phyloP scores from a whole-genome alignment of 2,888 invertebrate genomes.

The Drosophila buzzatii region DNA sequence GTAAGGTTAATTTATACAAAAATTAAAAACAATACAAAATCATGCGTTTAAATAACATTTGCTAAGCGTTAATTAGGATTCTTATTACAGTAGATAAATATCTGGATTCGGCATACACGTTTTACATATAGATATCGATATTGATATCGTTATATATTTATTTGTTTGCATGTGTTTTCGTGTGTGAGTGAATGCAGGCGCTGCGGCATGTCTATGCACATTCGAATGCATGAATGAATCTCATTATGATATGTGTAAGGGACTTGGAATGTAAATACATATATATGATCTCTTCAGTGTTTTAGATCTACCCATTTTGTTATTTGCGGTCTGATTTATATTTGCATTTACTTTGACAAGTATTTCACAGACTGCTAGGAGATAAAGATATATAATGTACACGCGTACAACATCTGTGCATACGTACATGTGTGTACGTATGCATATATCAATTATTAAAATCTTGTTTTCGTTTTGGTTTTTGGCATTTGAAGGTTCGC shows the following conservation, averaged over 20 bases:
- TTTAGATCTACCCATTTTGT: background rate
- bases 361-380: background rate
- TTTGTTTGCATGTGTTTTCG: background rate
- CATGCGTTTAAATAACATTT: conserved; percentile 60
- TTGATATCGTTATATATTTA: background rate
- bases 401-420: background rate
- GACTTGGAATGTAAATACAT: background rate
- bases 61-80: conserved; percentile 49
- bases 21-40: conserved; percentile 55
- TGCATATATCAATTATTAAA: background rate
- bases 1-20: conserved; percentile 52
- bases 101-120: conserved; percentile 36
- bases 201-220: background rate
- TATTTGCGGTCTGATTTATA: background rate
- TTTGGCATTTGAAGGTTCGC: conserved; percentile 3
- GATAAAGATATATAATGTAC: background rate
- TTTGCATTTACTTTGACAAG: background rate
- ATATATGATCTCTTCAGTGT: background rate
- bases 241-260: conserved; percentile 4
- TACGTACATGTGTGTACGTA: background rate
- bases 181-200: background rate
- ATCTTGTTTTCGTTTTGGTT: background rate
- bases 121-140: conserved; percentile 22
- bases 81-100: conserved; percentile 52
- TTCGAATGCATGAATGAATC: conserved; percentile 6